Evolutionary conservation across 2,888 invertebrate genomes (phyloP).

Genomic region (Celastrina argiolus): DNA sequence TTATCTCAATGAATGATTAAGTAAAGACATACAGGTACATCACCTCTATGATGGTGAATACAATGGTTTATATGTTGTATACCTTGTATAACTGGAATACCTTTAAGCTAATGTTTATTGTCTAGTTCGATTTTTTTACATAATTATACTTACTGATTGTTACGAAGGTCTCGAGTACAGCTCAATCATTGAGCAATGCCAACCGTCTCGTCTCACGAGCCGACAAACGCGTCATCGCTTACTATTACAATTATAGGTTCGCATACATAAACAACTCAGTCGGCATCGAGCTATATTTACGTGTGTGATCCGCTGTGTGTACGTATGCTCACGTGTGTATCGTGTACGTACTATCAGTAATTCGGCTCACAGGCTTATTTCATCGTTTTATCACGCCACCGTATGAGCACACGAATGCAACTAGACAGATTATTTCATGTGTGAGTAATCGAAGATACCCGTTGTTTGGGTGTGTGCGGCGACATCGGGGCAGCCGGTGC

Average conservation of each 20-base stretch:
- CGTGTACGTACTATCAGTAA: conserved; percentile 45
- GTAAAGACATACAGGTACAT: too few species aligned
- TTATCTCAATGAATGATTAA: too few species aligned
- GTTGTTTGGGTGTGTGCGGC: conserved; percentile 58
- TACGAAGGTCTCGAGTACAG: conserved; percentile 66
- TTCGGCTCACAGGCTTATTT: conserved; percentile 48
- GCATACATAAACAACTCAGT: conserved; percentile 65
- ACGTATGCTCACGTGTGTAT: conserved; percentile 47
- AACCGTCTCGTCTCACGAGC: conserved; percentile 75
- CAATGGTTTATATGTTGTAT: too few species aligned
- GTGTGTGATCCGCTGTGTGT: conserved; percentile 59
- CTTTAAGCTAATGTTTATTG: not conserved
- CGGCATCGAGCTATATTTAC: conserved; percentile 62
- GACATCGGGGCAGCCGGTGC: conserved; percentile 76
- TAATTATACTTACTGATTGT: conserved; percentile 52
- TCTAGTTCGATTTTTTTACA: conserved; percentile 35
- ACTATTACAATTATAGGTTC: conserved; percentile 72
- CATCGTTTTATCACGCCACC: conserved; percentile 54
- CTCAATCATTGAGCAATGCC: conserved; percentile 77
- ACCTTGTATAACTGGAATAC: too few species aligned
- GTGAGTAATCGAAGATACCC: conserved; percentile 51
- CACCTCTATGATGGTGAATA: too few species aligned
- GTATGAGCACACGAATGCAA: conserved; percentile 64
- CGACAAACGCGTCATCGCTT: conserved; percentile 74
- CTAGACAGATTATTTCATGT: conserved; percentile 66